A percentile compares a stretch with the other conserved stretches of the same genome.
Conservation (phyloP, 1,140 invertebrate genomes). For the Zaprionus africanus region DNA sequence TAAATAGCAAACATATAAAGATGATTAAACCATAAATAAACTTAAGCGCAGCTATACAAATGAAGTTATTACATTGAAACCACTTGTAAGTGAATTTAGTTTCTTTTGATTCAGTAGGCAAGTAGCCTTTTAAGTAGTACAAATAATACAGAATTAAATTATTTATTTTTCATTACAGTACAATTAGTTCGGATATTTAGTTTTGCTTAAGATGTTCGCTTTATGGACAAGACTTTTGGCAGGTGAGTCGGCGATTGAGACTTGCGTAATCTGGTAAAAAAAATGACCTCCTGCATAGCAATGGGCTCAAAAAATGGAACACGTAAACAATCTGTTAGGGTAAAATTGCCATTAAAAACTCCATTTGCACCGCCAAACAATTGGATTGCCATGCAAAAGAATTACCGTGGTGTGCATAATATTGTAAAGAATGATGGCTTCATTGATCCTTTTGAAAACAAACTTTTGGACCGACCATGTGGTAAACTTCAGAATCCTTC, state of each 20-base stretch:
- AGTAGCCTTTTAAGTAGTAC: not conserved
- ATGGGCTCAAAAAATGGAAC: not conserved
- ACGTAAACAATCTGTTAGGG: not conserved
- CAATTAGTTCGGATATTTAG: not conserved
- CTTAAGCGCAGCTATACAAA: constrained; percentile 64
- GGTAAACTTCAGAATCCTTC: constrained; percentile 7
- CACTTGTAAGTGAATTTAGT: not conserved
- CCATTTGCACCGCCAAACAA: not conserved
- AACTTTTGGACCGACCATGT: not conserved
- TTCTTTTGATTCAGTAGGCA: not conserved
- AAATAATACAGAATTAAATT: not conserved
- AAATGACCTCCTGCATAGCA: not conserved
- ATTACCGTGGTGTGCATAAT: not conserved
- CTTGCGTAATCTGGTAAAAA: not conserved
- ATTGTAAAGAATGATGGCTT: not conserved
- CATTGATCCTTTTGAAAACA: constrained; percentile 2
- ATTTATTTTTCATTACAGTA: not conserved
- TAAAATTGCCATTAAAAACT: not conserved
- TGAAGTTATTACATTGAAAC: constrained; percentile 12
- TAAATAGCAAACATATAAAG: constrained; percentile 69
- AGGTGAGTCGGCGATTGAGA: not conserved
- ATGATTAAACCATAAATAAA: constrained; percentile 67
- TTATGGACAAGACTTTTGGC: not conserved
- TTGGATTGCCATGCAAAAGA: not conserved
- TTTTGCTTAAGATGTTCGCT: not conserved